phyloP scores from a whole-genome alignment of 1,140 invertebrate genomes.

The Sycobia sp. region DNA sequence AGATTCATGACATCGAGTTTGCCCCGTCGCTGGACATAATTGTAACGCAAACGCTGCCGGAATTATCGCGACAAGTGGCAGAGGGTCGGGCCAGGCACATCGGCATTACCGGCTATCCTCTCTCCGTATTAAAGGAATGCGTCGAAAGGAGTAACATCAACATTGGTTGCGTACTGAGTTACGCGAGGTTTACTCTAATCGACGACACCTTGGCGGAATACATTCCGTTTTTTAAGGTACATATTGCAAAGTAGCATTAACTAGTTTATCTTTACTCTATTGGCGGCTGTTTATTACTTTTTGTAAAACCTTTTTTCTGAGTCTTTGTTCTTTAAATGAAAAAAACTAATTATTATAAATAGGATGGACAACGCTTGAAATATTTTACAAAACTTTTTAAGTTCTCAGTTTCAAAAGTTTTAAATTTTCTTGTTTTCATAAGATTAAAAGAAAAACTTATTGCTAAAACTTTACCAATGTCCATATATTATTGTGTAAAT shows the following conservation, averaged over 20 bases:
- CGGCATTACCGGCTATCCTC: conserved; percentile 87
- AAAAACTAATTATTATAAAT: no score
- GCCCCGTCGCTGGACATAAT: conserved; percentile 77
- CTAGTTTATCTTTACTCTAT: background rate
- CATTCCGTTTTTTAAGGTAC: conserved; percentile 76
- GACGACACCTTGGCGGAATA: conserved; percentile 79
- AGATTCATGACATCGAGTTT: conserved; percentile 93
- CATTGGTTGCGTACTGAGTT: conserved; percentile 78
- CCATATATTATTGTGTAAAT: no score
- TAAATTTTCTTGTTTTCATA: no score
- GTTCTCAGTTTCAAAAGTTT: no score
- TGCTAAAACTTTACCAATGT: no score
- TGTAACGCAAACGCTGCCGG: conserved; percentile 84
- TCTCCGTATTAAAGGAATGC: conserved; percentile 75
- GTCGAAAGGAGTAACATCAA: conserved; percentile 71
- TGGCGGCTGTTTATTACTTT: background rate
- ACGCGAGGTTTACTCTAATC: conserved; percentile 78
- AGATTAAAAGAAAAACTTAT: no score
- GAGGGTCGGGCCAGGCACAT: conserved; percentile 82
- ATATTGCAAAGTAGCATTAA: background rate
- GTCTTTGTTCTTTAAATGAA: no score
- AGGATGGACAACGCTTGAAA: no score
- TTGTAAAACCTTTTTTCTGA: no score
- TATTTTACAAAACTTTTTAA: no score
- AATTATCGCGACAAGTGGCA: conserved; percentile 73